Base-by-base conservation (phyloP, 2,113 vertebrate species). In the Phrynosoma blainvillii region DNA sequence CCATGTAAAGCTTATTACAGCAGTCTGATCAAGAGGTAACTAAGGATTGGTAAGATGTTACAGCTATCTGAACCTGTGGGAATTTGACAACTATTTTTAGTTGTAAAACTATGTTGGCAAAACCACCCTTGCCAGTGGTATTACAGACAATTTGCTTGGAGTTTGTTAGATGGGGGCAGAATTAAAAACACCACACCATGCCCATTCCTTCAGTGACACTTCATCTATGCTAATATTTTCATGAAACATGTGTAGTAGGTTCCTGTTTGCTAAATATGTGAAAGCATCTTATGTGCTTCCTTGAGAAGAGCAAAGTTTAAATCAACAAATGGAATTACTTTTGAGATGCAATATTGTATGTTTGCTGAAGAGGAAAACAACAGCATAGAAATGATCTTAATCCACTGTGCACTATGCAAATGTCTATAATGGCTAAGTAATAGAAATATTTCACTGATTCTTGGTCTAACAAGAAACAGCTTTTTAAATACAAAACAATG, bases 311-410 rank as follows among this genome's bases (percentile, higher is more conserved):
- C 3, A 16, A 13, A 10, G 13, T 14, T 92, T 84, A 86, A 89
- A 88, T 65, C 7, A 88, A 78, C 70, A 87, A 74, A 47, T 91
- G 56, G 4, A 23, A 83, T 47, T 1, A 79, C 16, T 3, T 84
- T 91, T 91, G 59, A 30, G 1, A 68, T 90, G 77, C 82, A 82
- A 89, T 74, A 25, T 25, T 79, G 42, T 20, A 70, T 73, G 88
- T 88, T 79, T 2, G 18, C 16, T 66, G 21, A 47, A 52, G 36
- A 75, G 14, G 8, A 30, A 85, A 42, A 78, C 75, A 70, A 47
- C 13, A 2, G 5, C 18, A 54, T 8, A 47, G 21, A 30, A 79
- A 14, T 73, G 30, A 4, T 71, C 91, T 0, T 70, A 81, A 71
- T 25, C 1, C 13, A 56, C 13, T n/a, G 3, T 5, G 76, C 79